Base-by-base conservation (phyloP, 1,140 invertebrate species). In the Hycleus cichorii region DNA sequence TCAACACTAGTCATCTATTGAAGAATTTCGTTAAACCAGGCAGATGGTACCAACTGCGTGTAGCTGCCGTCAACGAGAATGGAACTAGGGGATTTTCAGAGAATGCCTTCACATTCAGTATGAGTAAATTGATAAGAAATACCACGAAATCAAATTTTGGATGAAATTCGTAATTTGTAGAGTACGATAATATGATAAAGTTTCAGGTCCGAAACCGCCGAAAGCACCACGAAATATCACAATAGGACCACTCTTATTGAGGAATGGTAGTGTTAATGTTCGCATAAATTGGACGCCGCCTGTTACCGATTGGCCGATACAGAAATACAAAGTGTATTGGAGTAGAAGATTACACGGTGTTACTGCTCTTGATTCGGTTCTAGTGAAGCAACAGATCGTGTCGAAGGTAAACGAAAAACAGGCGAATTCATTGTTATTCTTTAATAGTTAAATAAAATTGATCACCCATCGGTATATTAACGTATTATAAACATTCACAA, bases 41-140 rank as follows among this genome's bases (percentile, higher is more conserved):
- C 11, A 79, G 82, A 11, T 89, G 86, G 86, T 90, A 90, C 70
- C 82, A 87, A 65, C 87, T 89, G 65, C 78, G 87, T 26, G 83
- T 89, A 2, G 86, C 87, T 0, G 83, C 86, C 1, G 80, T 90
- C 0, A 87, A 83, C 68, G 77, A 77, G 1, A 79, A 82, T 57
- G 88, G 88, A 0, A 85, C 84, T 0, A 72, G 80, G 51, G 87
- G 87, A 4, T 89, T 82, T 66, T 88, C 87, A 0, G 67, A 75
- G 10, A 79, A 79, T 0, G 87, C 85, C 5, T 65, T 75, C 4
- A 79, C 81, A 0, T 88, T 75, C 80, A 43, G 79, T 65, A 60
- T 52, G 60, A 51, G 25, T 68, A 44, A 32, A 32, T 32, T 32
- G 32, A 32, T 11, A 49, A 26, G n/a, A 12, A 25, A n/a, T 10